phyloP scores from a whole-genome alignment of 2,888 invertebrate species.

The Hanleya hanleyi region DNA sequence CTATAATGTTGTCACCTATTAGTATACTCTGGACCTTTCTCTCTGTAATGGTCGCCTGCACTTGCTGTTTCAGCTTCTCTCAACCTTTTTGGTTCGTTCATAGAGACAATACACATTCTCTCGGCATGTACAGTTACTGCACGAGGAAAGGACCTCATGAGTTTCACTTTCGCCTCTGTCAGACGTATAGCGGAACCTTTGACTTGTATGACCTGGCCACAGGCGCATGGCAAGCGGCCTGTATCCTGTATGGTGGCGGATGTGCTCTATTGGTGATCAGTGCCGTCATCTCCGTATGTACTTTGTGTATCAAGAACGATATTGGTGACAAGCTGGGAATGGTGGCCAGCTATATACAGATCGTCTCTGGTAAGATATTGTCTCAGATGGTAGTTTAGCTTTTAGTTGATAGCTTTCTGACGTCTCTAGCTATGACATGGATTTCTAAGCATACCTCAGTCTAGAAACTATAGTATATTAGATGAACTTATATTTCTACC shows the following conservation, averaged over 20 bases:
- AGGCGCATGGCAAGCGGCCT: constrained; percentile 67
- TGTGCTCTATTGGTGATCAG: constrained; percentile 65
- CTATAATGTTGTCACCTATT: neutral
- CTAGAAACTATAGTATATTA: too few relatives aligned
- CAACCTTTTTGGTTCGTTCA: constrained; percentile 73
- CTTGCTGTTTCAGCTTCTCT: constrained; percentile 71
- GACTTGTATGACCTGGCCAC: constrained; percentile 52
- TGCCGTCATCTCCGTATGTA: constrained; percentile 57
- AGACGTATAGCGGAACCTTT: constrained; percentile 3
- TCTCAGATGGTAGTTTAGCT: too few relatives aligned
- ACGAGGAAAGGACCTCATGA: constrained; percentile 13
- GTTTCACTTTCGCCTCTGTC: neutral
- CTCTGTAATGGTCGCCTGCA: constrained; percentile 70
- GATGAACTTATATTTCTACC: too few relatives aligned
- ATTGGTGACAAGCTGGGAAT: constrained; percentile 56
- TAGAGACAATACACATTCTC: constrained; percentile 49
- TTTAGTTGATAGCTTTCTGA: too few relatives aligned
- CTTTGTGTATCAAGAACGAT: constrained; percentile 54
- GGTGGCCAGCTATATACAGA: constrained; percentile 63
- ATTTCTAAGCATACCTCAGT: too few relatives aligned
- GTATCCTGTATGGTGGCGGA: constrained; percentile 69
- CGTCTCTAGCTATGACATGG: too few relatives aligned
- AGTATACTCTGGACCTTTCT: constrained; percentile 69
- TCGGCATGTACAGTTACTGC: constrained; percentile 65
- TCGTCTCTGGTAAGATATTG: constrained; percentile 66